Evolutionary conservation across 2,113 vertebrate genomes (phyloP), one percentile per base, ranked within the genome.

Genomic region (Elephantulus edwardii): DNA sequence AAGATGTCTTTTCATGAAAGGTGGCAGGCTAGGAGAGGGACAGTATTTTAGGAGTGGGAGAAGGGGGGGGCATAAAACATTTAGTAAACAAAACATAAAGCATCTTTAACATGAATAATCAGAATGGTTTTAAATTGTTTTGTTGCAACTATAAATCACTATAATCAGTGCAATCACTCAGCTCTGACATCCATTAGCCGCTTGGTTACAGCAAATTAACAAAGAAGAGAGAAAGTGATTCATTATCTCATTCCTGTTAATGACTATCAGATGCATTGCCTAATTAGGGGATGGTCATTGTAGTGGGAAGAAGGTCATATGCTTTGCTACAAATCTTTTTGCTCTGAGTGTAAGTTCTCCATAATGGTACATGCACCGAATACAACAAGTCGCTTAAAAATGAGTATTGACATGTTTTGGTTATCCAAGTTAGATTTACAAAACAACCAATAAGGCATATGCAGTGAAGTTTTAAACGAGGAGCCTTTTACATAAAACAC

Each of bases 181-280:
- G 98, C 98, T 98, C 97, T 98, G 98, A 98, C 98, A 98, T 98
- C 98, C 98, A 99, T 99, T 99, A 99, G 98, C 98, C 97, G 98
- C 98, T 98, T 98, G 98, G 98, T 98, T 98, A 98, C 98, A 98
- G 98, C 98, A 98, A 98, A 99, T 99, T 98, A 99, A 98, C 98
- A 98, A 98, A 98, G 98, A 98, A 97, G 98, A 98, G 98, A 98
- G 98, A 98, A 98, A 98, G 98, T 98, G 98, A 97, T 98, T 99
- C 98, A 98, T 99, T 99, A 98, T 98, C 98, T 97, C 98, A 97
- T 98, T 98, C 98, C 98, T 98, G 98, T 98, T 99, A 98, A 99
- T 98, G 98, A 99, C 98, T 98, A 98, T 99, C 98, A 98, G 98
- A 99, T 98, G 98, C 98, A 98, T 98, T 97, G 97, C 97, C 98